Percentiles rank a stretch among this genome's conserved stretches.
Evolutionary conservation across 23 tunicate genomes (phyloP).

Genomic region (Halocynthia aurantium): DNA sequence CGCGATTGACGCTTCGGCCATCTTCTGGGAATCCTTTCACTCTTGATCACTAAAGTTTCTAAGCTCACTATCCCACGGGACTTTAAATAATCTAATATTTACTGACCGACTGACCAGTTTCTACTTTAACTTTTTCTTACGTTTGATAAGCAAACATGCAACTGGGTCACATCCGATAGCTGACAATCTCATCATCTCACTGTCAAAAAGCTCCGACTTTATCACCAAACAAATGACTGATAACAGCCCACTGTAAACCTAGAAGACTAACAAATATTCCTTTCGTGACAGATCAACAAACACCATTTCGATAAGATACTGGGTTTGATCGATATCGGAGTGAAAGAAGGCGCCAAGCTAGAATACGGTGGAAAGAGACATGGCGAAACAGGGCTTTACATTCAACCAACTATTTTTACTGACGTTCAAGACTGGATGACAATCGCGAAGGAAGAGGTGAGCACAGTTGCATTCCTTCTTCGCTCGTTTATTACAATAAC

Average conservation of each 20-base stretch:
- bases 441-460: constrained; percentile 89
- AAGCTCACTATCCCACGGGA: too few relatives aligned
- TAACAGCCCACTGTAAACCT: neutral
- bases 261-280: neutral
- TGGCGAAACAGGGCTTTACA: constrained; percentile 61
- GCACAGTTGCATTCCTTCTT: neutral
- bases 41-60: too few relatives aligned
- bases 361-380: constrained; percentile 73
- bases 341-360: constrained; percentile 75
- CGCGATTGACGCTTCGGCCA: too few relatives aligned
- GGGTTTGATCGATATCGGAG: constrained; percentile 46
- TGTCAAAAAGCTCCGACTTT: too few relatives aligned
- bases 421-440: constrained; percentile 71
- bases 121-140: neutral
- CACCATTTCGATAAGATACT: constrained; percentile 59
- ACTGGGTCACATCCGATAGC: too few relatives aligned
- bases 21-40: too few relatives aligned
- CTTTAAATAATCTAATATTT: too few relatives aligned
- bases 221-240: too few relatives aligned
- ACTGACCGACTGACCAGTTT: too few relatives aligned
- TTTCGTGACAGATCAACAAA: constrained; percentile 53
- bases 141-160: neutral
- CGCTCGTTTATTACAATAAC: neutral
- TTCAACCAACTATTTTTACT: constrained; percentile 83
- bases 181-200: too few relatives aligned